Evolutionary conservation across 2,888 invertebrate genomes (phyloP), one percentile per base, ranked within the genome.

Genomic region (Tubulanus polymorphus): DNA sequence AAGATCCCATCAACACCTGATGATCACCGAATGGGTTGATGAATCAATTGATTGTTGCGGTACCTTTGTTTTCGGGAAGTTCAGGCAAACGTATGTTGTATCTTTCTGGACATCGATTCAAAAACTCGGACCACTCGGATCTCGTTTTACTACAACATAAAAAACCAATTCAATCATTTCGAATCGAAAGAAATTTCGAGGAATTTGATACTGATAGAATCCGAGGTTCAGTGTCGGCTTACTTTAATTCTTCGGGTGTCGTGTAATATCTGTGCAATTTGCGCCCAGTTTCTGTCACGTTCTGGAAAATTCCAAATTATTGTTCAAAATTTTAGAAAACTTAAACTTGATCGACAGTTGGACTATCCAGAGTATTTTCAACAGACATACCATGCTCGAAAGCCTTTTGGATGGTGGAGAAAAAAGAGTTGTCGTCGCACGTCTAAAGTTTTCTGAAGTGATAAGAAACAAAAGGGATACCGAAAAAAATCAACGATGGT

Each of bases 171-270:
- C 23, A 32, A 32, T n/a, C n/a, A 32, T 32, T 32, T 32, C 6
- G 15, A 30, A 51, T 29, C 8, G 18, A n/a, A 32, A 37, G 23
- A 12, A 51, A 20, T 10, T 32, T 15, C 35, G 15, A 15, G 35
- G 35, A 10, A 15, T 15, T 32, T 15, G 15, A 12, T 15, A 15
- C 35, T 32, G 35, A 32, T 10, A n/a, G n/a, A n/a, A n/a, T n/a
- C n/a, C n/a, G n/a, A n/a, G n/a, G n/a, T n/a, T n/a, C n/a, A n/a
- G n/a, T n/a, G n/a, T n/a, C n/a, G n/a, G 64, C 72, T 67, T 61
- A 75, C 74, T 67, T 74, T 25, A 75, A 65, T 62, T 74, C 75
- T 3, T 72, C 71, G 25, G 73, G 74, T 12, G 70, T 67, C 30
- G 72, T 71, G 63, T 72, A 72, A 51, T 66, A 60, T 54, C 66